Percentiles rank a stretch among this genome's conserved stretches.
These are phyloP conservation scores for Rhea americana DNA, from an alignment of 2,113 vertebrate species.

Conservation along the genomic window DNA sequence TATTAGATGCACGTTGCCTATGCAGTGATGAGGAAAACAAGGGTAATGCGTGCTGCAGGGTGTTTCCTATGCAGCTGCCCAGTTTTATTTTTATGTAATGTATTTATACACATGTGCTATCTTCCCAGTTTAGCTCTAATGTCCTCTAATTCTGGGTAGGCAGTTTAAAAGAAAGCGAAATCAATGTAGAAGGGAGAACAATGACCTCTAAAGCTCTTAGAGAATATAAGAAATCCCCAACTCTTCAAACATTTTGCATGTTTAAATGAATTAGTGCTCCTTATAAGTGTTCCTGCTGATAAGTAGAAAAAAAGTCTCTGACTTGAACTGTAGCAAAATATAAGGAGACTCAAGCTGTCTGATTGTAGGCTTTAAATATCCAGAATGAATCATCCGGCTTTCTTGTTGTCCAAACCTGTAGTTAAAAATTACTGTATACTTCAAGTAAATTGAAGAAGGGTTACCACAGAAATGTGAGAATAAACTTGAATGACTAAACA, in stretches of 20 bases:
- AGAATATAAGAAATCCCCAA: background rate
- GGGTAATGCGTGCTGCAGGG: slow-evolving; percentile 61
- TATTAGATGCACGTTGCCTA: slow-evolving; percentile 57
- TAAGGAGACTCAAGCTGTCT: slow-evolving; percentile 59
- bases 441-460: slow-evolving; percentile 61
- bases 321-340: slow-evolving; percentile 55
- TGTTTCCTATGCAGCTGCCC: slow-evolving; percentile 61
- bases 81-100: slow-evolving; percentile 61
- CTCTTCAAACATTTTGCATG: slow-evolving; percentile 10
- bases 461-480: slow-evolving; percentile 52
- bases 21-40: slow-evolving; percentile 67
- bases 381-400: slow-evolving; percentile 62
- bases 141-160: slow-evolving; percentile 41
- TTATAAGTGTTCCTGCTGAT: slow-evolving; percentile 1
- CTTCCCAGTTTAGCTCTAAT: slow-evolving; percentile 53
- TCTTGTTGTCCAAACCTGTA: slow-evolving; percentile 64
- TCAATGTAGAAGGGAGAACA: background rate
- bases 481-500: slow-evolving; percentile 63
- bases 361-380: slow-evolving; percentile 68
- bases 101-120: slow-evolving; percentile 56
- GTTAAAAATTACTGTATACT: slow-evolving; percentile 65
- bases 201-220: background rate
- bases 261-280: slow-evolving; percentile 5
- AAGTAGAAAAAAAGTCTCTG: slow-evolving; percentile 53
- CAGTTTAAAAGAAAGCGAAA: slow-evolving; percentile 20